Percentiles rank a stretch among this genome's conserved stretches.
Evolutionary conservation across 2,888 invertebrate species (phyloP).

Genomic region (Plagodis pulveraria): DNA sequence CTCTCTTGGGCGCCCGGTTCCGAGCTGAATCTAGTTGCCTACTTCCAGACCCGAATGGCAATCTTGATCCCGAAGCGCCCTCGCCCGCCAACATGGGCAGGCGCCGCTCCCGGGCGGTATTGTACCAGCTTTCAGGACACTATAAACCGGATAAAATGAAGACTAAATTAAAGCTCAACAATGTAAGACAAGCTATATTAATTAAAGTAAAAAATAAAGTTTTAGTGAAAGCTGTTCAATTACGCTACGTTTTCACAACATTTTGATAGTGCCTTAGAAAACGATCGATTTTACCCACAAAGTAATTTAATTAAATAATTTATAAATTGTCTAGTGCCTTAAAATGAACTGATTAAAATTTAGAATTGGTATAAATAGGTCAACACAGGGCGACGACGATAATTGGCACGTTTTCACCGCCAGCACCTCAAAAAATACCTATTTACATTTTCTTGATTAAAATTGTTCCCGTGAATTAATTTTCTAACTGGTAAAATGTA

Average conservation of each 20-base stretch:
- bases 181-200: constrained; percentile 87
- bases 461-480: not conserved
- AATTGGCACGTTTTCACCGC: too few species aligned
- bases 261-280: too few species aligned
- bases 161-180: constrained; percentile 96
- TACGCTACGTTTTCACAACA: too few species aligned
- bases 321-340: too few species aligned
- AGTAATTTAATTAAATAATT: too few species aligned
- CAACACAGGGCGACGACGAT: too few species aligned
- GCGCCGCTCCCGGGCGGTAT: constrained; percentile 96
- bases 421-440: not conserved
- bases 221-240: not conserved
- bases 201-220: not conserved
- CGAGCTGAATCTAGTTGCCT: constrained; percentile 92
- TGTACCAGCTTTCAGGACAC: constrained; percentile 98
- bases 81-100: constrained; percentile 96
- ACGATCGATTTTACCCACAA: too few species aligned
- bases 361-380: too few species aligned
- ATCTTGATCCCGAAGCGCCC: constrained; percentile 91
- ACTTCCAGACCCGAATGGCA: constrained; percentile 93
- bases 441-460: not conserved
- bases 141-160: constrained; percentile 97
- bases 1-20: constrained; percentile 91
- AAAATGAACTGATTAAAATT: too few species aligned
- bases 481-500: not conserved